A percentile compares a stretch with the other conserved stretches of the same genome.
phyloP scores from a whole-genome alignment of 1,140 invertebrate genomes.

The Littorina saxatilis region DNA sequence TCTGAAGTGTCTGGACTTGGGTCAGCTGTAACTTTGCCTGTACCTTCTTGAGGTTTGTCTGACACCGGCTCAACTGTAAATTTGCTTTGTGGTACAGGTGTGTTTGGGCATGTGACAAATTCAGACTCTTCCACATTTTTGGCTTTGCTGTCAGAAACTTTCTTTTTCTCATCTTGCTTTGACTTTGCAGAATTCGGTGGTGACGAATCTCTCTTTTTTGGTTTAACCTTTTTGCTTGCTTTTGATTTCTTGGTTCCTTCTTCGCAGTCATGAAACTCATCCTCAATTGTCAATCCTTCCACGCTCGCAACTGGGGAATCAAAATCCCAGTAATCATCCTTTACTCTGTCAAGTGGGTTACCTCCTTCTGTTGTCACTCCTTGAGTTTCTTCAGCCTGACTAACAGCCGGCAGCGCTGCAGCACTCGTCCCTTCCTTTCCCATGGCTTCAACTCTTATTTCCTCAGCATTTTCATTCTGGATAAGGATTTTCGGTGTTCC shows the following conservation, averaged over 20 bases:
- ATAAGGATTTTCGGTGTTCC: neutral
- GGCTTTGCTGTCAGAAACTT: neutral
- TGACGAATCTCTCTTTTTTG: neutral
- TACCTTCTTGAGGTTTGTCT: no score
- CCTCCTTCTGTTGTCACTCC: neutral
- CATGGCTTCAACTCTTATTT: neutral
- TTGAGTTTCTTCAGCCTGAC: neutral
- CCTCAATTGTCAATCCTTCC: neutral
- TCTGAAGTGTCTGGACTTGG: neutral
- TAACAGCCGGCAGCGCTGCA: neutral
- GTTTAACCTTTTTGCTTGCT: neutral
- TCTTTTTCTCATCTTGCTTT: neutral
- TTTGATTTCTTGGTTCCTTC: neutral
- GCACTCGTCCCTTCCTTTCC: neutral
- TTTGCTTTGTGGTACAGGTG: neutral
- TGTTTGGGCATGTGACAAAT: constrained; percentile 9
- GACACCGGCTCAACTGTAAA: neutral
- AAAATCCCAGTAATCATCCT: constrained; percentile 34
- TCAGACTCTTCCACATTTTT: neutral
- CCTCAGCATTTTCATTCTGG: neutral
- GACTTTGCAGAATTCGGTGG: neutral
- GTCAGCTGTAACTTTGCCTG: no score
- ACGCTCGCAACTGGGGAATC: neutral
- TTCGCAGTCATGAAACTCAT: neutral
- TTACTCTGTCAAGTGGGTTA: neutral